Evolutionary conservation across 1,140 invertebrate species (phyloP), one percentile per base, ranked within the genome.

Genomic region (Aphelenchoides besseyi): DNA sequence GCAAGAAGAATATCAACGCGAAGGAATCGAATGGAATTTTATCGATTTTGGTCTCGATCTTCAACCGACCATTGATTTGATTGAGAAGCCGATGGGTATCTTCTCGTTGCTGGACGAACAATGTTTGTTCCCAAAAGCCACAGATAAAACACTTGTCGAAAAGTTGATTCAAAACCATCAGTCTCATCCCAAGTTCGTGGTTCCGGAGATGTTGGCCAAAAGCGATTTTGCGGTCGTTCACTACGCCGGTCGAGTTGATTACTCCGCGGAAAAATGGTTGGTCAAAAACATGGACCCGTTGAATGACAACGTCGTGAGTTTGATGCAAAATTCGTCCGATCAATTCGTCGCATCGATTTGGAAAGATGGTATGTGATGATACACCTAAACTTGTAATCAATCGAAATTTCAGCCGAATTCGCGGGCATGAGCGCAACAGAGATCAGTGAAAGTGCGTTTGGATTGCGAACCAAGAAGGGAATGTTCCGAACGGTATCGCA

Each of bases 271-370:
- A n/a, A 91, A 96, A 82, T 98, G 96, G 96, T 86, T 99, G 32
- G 97, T 97, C 92, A 99, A 98, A 88, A 99, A 99, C 85, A 98
- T 98, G 96, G 96, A 98, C 84, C 96, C 96, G 0, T 87, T 98
- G 67, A 98, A 98, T 86, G 96, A 99, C 84, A 98, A 98, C 85
- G 91, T 99, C 12, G 97, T 99, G 0, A 16, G 91, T 23, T 88
- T 98, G n/a, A 86, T 99, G 18, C 95, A 98, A 87, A 89, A 89
- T 1, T 96, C 95, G 2, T 91, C 93, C 81, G 96, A 98, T 89
- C 91, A 92, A 9, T 98, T 99, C 86, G 92, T 98, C 30, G 91
- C 91, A 64, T 90, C 92, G 80, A 97, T 97, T 73, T 99, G 97
- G 97, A 99, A 98, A 86, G 97, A 99, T 87, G 41, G 41, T 48